Conservation (phyloP, 53 echinoderm and acorn worm species). For the Zoroaster sp. region DNA sequence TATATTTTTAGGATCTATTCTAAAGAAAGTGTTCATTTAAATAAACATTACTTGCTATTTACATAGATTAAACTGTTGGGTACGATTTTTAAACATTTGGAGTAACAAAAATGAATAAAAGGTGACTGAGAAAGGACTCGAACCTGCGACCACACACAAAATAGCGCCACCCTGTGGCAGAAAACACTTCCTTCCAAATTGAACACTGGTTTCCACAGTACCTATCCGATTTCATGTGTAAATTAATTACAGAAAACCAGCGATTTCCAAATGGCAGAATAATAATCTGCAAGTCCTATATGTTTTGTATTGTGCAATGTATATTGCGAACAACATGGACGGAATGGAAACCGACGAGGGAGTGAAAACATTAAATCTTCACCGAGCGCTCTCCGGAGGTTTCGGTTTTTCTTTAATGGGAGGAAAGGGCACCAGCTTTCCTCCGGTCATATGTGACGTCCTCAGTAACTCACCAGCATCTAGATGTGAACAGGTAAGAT, state of each 20-base stretch:
- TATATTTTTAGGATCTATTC: no score
- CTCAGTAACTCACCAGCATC: conserved; percentile 93
- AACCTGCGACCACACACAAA: no score
- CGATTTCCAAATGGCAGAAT: neutral
- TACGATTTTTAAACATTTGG: no score
- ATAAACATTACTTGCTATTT: no score
- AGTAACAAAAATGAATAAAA: no score
- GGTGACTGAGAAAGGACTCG: no score
- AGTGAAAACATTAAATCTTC: conserved; percentile 67
- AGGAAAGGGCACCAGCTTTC: conserved; percentile 88
- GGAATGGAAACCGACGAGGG: conserved; percentile 17
- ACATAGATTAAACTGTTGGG: no score
- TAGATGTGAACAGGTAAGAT: conserved; percentile 79
- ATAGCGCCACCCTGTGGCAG: neutral
- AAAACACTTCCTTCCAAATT: neutral
- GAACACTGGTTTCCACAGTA: neutral
- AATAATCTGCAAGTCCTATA: neutral
- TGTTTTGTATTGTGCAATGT: neutral
- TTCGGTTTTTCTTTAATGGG: conserved; percentile 99
- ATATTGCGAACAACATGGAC: conserved; percentile 60
- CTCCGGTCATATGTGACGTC: conserved; percentile 97
- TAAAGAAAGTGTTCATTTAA: no score
- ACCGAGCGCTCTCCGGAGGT: conserved; percentile 88
- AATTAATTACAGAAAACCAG: conserved; percentile 1
- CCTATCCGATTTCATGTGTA: neutral